Evolutionary conservation across 2,888 invertebrate species (phyloP), one percentile per base, ranked within the genome.

Genomic region (Oligia latruncula): DNA sequence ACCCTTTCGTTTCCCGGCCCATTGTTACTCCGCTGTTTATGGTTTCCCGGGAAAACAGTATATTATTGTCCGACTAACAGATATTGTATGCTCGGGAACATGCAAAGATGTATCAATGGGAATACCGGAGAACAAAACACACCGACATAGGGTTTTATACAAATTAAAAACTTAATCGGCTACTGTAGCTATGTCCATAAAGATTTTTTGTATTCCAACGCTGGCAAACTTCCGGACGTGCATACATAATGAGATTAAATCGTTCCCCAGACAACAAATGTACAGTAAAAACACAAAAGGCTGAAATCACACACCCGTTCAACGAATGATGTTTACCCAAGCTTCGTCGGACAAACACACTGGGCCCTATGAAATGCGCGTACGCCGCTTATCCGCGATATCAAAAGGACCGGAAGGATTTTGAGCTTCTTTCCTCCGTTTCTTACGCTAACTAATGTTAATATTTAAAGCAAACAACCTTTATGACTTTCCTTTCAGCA

Each of bases 361-460:
- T 85, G 90, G 90, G 93, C 89, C 93, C 93, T 96, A 96, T 96
- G 94, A 94, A 92, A 93, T 89, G 90, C 91, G 89, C 92, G 85
- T 88, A 90, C 91, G 92, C 94, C 93, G 94, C 92, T 92, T 90
- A 92, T 93, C 91, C 93, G 90, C 90, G 82, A 90, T 93, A 91
- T 93, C 92, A 93, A 95, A 95, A 94, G 94, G 87, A 92, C 95
- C 96, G 96, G 96, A 96, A 95, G 95, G 94, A 95, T 94, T 94
- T 93, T 92, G 88, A 89, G 89, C 88, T 90, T 78, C 82, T 84
- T 91, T 90, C 89, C 86, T 83, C 85, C 86, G 86, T 86, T 89
- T 91, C 88, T 88, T 88, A 89, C 79, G 79, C 87, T 89, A 90
- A 92, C 90, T 77, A 89, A 90, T 86, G 87, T 92, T 92, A 90